Conservation (phyloP, 2,888 invertebrate genomes). For the Colostygia pectinataria region DNA sequence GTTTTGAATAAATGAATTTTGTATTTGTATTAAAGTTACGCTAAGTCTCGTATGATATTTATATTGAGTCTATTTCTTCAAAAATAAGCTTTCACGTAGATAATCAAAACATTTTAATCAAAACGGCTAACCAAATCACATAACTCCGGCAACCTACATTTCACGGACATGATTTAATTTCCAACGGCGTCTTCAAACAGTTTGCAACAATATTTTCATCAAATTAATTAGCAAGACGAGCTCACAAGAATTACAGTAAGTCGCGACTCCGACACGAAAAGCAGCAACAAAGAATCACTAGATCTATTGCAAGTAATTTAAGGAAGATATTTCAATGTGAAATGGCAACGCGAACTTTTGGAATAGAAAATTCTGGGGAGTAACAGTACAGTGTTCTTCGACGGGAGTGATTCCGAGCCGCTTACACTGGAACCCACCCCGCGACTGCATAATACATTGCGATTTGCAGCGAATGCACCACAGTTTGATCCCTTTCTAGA, state of each 20-base stretch:
- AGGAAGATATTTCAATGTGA: constrained; percentile 58
- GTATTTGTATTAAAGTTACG: too few relatives aligned
- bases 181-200: constrained; percentile 19
- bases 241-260: constrained; percentile 20
- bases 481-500: constrained; percentile 81
- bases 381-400: constrained; percentile 63
- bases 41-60: too few relatives aligned
- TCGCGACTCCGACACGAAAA: constrained; percentile 29
- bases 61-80: constrained; percentile 22
- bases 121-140: constrained; percentile 26
- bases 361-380: constrained; percentile 68
- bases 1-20: too few relatives aligned
- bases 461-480: constrained; percentile 78
- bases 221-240: constrained; percentile 30
- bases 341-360: constrained; percentile 63
- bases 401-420: constrained; percentile 73
- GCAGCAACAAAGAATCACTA: constrained; percentile 57
- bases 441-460: constrained; percentile 81
- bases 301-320: constrained; percentile 61
- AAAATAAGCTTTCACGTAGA: constrained; percentile 25
- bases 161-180: constrained; percentile 24
- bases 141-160: constrained; percentile 20
- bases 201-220: constrained; percentile 29
- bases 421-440: constrained; percentile 67
- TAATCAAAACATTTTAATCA: constrained; percentile 34